Base-by-base conservation (phyloP, 2,888 invertebrate genomes). In the Troides aeacus region DNA sequence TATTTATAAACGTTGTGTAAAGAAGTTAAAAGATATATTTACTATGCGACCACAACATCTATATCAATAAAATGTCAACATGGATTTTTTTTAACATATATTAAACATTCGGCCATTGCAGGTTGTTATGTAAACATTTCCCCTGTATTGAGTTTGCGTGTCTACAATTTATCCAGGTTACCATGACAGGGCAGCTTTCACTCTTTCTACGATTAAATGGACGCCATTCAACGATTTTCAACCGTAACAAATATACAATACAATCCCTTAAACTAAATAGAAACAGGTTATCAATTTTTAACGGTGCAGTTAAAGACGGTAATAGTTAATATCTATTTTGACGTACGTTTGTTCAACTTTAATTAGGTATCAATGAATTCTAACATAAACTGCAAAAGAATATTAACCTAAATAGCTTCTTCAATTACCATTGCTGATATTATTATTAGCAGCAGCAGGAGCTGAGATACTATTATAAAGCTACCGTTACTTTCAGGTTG, bases 121-220 rank as follows among this genome's bases (percentile, higher is more conserved):
- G 39, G 39, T 23, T 63, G 66, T 66, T 70, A 60, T 53, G 42
- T 64, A 67, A 70, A 67, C 67, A 67, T 63, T 84, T 83, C 80
- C 79, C 76, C 76, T 75, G 81, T 83, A 87, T 87, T 81, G 83
- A 73, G 80, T 76, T 75, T 81, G 81, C 86, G 86, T 86, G 76
- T 78, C 76, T 76, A 72, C 74, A 79, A 83, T 87, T 85, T 87
- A 82, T 81, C 81, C 79, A 80, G 81, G 79, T 75, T 78, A 75
- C 64, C 72, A 74, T 77, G 75, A 78, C 76, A 79, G 79, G 77
- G 77, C 67, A 67, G 61, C 67, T 70, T 67, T 70, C 64, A 42
- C 61, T 67, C 61, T 42, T 67, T 60, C 60, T 56, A 64, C 56
- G 64, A 70, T 70, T 64, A 67, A 67, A 70, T 70, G 60, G 64